Percentiles rank a stretch among this genome's conserved stretches.
Conservation (phyloP, 2,797 vertebrate species). For the Capromys pilorides region DNA sequence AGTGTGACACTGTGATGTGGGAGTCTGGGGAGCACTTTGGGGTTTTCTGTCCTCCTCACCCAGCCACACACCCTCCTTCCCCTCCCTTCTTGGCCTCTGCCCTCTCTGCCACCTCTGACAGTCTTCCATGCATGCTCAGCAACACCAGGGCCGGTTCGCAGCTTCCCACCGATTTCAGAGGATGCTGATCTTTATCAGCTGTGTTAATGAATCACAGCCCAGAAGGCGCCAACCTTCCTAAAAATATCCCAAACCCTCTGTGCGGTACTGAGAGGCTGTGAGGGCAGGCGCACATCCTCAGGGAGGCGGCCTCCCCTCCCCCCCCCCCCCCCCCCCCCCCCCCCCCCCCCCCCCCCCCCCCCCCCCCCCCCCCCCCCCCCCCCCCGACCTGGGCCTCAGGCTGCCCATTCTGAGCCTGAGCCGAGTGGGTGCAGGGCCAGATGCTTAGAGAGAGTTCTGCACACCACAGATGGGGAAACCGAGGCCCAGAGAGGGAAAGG, state of each 20-base stretch:
- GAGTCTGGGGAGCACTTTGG: not conserved
- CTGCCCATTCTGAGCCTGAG: not conserved
- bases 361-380: no score
- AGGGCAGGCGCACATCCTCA: not conserved
- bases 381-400: accelerated
- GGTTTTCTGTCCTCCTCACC: not conserved
- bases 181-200: constrained; percentile 65
- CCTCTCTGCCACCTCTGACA: not conserved
- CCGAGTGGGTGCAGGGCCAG: not conserved
- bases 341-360: no score
- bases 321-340: no score
- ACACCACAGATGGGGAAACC: not conserved
- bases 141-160: not conserved
- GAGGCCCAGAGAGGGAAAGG: not conserved
- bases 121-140: not conserved
- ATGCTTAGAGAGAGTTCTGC: not conserved
- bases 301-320: not conserved
- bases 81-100: not conserved
- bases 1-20: accelerated
- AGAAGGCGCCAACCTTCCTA: constrained; percentile 61
- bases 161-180: constrained; percentile 49
- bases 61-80: accelerated
- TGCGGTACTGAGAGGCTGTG: not conserved
- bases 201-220: constrained; percentile 59
- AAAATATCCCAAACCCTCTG: constrained; percentile 62